phyloP scores from a whole-genome alignment of 2,797 vertebrate genomes.

The Poecilia wingei region DNA sequence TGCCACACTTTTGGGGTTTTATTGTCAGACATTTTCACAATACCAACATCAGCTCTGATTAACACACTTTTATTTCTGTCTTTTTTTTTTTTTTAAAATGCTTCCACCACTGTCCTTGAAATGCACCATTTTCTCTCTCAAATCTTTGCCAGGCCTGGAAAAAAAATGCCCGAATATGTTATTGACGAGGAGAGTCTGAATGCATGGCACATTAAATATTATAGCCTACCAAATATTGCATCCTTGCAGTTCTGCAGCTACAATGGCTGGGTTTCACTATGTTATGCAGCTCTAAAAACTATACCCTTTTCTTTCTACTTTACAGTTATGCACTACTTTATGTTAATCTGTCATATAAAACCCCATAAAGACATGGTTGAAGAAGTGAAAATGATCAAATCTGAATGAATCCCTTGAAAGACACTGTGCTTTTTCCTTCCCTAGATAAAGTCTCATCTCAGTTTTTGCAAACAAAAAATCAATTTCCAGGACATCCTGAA shows the following conservation, averaged over 20 bases:
- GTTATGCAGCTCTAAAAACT: background rate
- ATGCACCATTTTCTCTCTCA: background rate
- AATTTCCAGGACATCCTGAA: background rate
- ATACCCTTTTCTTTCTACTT: background rate
- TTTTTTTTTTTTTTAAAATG: background rate
- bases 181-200: background rate
- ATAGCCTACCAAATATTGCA: background rate
- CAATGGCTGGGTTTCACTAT: background rate
- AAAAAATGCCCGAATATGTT: background rate
- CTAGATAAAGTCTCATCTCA: background rate
- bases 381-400: background rate
- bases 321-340: background rate
- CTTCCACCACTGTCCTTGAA: background rate
- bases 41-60: background rate
- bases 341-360: background rate
- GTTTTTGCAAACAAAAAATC: background rate
- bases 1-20: background rate
- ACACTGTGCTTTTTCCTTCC: background rate
- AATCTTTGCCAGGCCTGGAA: background rate
- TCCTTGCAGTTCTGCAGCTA: background rate
- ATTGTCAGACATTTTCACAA: background rate
- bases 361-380: background rate
- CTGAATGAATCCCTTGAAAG: background rate
- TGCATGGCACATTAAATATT: conserved; percentile 1
- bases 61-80: background rate